These are phyloP conservation scores for Eutolmus rufibarbis DNA, from an alignment of 2,888 invertebrate species.

Conservation along the genomic window DNA sequence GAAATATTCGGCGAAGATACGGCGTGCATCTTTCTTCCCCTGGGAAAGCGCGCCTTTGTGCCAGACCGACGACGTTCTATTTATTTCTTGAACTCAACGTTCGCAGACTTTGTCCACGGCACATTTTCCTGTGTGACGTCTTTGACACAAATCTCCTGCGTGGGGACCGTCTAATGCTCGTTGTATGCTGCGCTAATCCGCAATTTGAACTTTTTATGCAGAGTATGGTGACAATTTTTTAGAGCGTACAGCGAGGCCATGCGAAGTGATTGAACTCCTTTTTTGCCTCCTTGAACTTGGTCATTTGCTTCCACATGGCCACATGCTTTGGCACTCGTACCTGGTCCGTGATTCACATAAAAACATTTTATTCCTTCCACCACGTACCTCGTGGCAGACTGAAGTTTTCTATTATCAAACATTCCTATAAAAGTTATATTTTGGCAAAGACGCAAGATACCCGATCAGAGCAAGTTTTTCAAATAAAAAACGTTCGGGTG, in stretches of 20 bases:
- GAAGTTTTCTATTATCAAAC: neutral
- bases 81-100: constrained; percentile 11
- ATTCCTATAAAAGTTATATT: neutral
- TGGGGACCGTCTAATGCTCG: neutral
- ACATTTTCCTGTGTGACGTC: constrained; percentile 1
- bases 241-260: neutral
- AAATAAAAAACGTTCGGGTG: neutral
- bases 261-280: neutral
- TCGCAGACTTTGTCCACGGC: neutral
- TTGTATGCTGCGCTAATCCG: neutral
- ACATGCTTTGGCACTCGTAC: neutral
- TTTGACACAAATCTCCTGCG: neutral
- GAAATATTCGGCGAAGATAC: neutral
- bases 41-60: neutral
- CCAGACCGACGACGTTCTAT: neutral
- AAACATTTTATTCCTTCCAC: neutral
- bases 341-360: neutral
- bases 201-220: neutral
- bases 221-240: neutral
- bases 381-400: neutral
- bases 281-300: neutral
- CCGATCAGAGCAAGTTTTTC: neutral
- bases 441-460: neutral
- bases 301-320: neutral
- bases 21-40: neutral